Evolutionary conservation across 2,797 vertebrate species (phyloP), one percentile per base, ranked within the genome.

Genomic region (Dallia pectoralis): DNA sequence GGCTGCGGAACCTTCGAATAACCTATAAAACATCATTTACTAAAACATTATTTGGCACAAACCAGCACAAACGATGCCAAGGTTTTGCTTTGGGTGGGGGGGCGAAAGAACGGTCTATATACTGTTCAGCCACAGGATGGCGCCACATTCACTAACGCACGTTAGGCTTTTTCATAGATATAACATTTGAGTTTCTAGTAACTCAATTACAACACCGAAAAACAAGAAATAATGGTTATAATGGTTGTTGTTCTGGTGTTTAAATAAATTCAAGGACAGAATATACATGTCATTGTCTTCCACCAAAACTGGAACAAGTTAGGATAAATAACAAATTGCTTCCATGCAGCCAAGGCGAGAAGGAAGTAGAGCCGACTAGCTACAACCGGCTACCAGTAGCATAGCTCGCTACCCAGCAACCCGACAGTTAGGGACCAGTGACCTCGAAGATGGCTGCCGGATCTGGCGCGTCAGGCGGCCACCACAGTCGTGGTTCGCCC

Each of bases 381-480:
- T 44, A 44, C 40, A 12, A 44, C 40, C 40, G 40, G 40, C 40
- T 44, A 44, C 9, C 2, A 12, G 9, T 44, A 14, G 40, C 9
- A 9, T 44, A 11, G 40, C 8, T 14, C 11, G 40, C 40, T 44
- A 44, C 1, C 11, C 9, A 44, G 40, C 14, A 44, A 44, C 6
- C 40, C 1, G 40, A 44, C 40, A 44, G 40, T 44, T 44, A 44
- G 40, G 40, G 40, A 44, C 40, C 40, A 12, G 40, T 44, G 40
- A 68, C 71, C 77, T 86, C 88, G 85, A 86, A 94, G 92, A 97
- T 97, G 96, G 96, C 96, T 93, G 93, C 94, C 71, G 93, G 92
- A 82, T 70, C 82, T 19, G 87, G 80, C 74, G 79, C 87, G 44
- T 73, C 78, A 0, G 87, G 92, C 70, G 89, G 77, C 40, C 87